phyloP scores from a whole-genome alignment of 2,113 vertebrate species.

The Chauna torquata region DNA sequence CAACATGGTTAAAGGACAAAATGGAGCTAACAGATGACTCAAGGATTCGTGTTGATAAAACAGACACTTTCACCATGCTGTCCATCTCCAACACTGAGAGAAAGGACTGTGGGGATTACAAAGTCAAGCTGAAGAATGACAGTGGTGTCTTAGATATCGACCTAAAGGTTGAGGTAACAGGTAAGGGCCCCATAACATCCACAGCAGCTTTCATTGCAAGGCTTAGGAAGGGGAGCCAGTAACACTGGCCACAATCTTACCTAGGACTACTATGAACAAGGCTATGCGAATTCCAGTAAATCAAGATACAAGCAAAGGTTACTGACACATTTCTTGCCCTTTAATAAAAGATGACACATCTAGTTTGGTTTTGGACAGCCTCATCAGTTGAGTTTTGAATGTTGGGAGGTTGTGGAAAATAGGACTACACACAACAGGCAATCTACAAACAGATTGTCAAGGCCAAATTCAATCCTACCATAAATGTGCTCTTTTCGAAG shows the following conservation, averaged over 20 bases:
- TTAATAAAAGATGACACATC: background rate
- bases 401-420: background rate
- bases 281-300: background rate
- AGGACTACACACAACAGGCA: background rate
- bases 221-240: background rate
- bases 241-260: background rate
- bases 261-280: background rate
- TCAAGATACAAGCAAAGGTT: background rate
- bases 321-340: background rate
- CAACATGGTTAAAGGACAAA: conserved; percentile 83
- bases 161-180: conserved; percentile 80
- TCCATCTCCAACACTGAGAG: conserved; percentile 78
- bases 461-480: background rate
- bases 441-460: background rate
- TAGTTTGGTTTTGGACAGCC: background rate
- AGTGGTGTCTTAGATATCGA: conserved; percentile 78
- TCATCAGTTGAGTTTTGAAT: background rate
- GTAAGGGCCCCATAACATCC: conserved; percentile 64
- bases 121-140: conserved; percentile 85
- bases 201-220: background rate
- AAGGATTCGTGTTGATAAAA: conserved; percentile 77
- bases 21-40: conserved; percentile 74
- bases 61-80: conserved; percentile 72
- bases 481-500: background rate
- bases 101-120: conserved; percentile 83